These are phyloP conservation scores for Natator depressus DNA, from an alignment of 2,113 vertebrate species.

Conservation along the genomic window DNA sequence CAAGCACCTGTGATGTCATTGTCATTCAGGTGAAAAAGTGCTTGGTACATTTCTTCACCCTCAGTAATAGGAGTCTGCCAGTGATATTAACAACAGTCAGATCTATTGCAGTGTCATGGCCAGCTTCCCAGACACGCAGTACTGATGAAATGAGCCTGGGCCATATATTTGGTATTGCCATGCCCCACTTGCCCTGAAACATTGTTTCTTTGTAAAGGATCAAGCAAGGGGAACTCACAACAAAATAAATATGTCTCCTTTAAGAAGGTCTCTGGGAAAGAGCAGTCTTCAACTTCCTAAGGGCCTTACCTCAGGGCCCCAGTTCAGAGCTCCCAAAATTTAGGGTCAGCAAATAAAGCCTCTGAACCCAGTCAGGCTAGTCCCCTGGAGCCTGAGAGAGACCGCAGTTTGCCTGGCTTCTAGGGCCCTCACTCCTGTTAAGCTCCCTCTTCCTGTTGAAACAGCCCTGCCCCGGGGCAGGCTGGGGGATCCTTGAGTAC, in stretches of 20 bases:
- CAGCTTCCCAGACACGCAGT: not conserved
- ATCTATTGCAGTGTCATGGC: accelerated
- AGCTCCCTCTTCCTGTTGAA: too few relatives aligned
- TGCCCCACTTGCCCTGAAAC: not conserved
- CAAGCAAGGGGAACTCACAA: not conserved
- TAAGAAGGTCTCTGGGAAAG: not conserved
- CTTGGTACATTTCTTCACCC: not conserved
- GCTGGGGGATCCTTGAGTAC: too few relatives aligned
- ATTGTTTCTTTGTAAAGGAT: not conserved
- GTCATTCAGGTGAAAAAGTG: not conserved
- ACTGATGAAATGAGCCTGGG: not conserved
- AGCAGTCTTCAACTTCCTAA: not conserved
- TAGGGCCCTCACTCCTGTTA: too few relatives aligned
- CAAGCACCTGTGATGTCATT: not conserved
- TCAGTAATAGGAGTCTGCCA: not conserved
- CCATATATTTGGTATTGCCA: not conserved
- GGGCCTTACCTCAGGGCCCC: too few relatives aligned
- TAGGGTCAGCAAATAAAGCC: too few relatives aligned
- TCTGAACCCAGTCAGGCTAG: too few relatives aligned
- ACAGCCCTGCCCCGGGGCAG: too few relatives aligned
- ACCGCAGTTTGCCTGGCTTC: too few relatives aligned
- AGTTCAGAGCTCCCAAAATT: too few relatives aligned
- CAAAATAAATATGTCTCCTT: not conserved
- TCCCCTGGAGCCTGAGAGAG: too few relatives aligned
- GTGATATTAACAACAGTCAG: not conserved